phyloP scores from a whole-genome alignment of 2,113 vertebrate species.

The Lynx canadensis region DNA sequence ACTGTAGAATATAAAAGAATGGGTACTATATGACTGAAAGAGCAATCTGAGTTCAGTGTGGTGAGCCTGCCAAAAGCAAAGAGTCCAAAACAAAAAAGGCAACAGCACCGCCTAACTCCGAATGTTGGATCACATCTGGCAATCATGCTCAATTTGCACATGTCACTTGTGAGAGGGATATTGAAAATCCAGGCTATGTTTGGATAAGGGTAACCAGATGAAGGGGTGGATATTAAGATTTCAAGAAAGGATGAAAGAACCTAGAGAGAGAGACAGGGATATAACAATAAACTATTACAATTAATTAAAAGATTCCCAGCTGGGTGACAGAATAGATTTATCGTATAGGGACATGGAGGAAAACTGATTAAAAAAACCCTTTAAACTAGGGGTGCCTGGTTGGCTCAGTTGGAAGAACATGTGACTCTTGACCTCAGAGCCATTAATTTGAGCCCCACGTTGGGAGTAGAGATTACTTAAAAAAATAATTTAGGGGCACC shows the following conservation, averaged over 20 bases:
- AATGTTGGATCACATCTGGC: neutral
- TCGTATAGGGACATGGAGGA: neutral
- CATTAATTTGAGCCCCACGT: too few relatives aligned
- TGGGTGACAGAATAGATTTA: neutral
- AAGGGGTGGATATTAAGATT: neutral
- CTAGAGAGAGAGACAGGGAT: neutral
- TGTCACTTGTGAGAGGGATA: neutral
- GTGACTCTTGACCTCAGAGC: too few relatives aligned
- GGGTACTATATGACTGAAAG: neutral
- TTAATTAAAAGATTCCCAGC: neutral
- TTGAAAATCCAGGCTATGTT: neutral
- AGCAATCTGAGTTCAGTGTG: neutral
- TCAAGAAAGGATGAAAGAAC: constrained; percentile 14
- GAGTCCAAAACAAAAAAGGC: neutral
- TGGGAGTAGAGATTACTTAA: too few relatives aligned
- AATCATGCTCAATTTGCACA: neutral
- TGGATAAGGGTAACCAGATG: neutral
- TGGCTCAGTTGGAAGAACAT: too few relatives aligned
- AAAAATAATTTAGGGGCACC: too few relatives aligned
- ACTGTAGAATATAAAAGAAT: neutral
- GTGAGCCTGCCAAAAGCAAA: neutral
- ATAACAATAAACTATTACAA: neutral
- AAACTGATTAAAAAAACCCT: neutral
- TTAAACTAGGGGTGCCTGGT: too few relatives aligned
- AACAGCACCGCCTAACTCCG: too few relatives aligned